These are phyloP conservation scores for Automeris io DNA, from an alignment of 2,888 invertebrate genomes.

Conservation along the genomic window DNA sequence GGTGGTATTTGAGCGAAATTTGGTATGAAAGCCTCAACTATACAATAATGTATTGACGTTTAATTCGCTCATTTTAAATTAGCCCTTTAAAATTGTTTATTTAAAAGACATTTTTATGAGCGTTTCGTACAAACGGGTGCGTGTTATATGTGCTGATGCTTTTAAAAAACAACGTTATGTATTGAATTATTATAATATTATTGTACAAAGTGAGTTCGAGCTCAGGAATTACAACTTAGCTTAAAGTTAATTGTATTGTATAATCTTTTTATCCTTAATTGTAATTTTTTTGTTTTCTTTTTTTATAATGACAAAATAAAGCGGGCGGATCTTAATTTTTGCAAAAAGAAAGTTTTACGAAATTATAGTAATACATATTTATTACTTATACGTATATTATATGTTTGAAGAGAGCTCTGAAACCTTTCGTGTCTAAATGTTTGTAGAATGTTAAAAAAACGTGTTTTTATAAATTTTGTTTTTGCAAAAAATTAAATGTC, in stretches of 20 bases:
- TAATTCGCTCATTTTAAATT: constrained; percentile 9
- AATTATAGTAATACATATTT: not conserved
- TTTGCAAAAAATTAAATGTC: constrained; percentile 24
- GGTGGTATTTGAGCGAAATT: not conserved
- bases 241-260: constrained; percentile 41
- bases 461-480: constrained; percentile 2
- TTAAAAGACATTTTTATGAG: constrained; percentile 40
- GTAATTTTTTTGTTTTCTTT: not conserved
- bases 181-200: constrained; percentile 63
- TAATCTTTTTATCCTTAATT: constrained; percentile 25
- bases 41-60: not conserved
- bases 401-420: not conserved
- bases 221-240: constrained; percentile 69
- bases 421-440: not conserved
- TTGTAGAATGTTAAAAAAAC: not conserved
- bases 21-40: no score
- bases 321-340: not conserved
- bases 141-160: constrained; percentile 48
- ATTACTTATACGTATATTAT: not conserved
- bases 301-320: not conserved
- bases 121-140: constrained; percentile 20
- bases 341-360: not conserved
- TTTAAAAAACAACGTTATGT: constrained; percentile 44
- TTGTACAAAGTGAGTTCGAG: constrained; percentile 74
- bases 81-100: constrained; percentile 20